These are phyloP conservation scores for Heliconius aoede DNA, from an alignment of 2,888 invertebrate genomes.

Conservation along the genomic window DNA sequence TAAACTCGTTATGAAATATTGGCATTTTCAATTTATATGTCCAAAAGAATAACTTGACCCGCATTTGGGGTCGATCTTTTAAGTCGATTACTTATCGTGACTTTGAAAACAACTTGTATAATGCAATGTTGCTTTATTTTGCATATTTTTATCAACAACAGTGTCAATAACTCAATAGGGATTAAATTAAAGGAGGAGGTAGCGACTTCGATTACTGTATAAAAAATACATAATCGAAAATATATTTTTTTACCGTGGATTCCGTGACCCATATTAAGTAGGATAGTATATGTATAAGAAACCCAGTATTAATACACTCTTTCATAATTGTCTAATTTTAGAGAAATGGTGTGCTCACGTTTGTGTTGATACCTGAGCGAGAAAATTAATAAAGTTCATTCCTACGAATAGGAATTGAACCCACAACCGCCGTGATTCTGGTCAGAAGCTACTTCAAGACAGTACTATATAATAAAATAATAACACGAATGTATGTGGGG, in stretches of 20 bases:
- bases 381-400: no score
- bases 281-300: no score
- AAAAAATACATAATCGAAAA: no score
- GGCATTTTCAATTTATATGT: slow-evolving; percentile 39
- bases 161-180: background rate
- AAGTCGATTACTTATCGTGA: slow-evolving; percentile 37
- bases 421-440: no score
- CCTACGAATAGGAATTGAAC: no score
- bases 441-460: no score
- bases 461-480: background rate
- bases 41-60: background rate
- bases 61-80: slow-evolving; percentile 15
- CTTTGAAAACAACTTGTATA: slow-evolving; percentile 20
- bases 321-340: no score
- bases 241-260: no score
- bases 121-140: slow-evolving; percentile 29
- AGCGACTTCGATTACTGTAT: background rate
- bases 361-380: no score
- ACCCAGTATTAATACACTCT: no score
- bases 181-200: background rate
- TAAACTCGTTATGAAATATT: slow-evolving; percentile 39
- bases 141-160: background rate
- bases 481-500: background rate
- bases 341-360: no score
- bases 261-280: no score